Evolutionary conservation across 2,113 vertebrate genomes (phyloP), one percentile per base, ranked within the genome.

Genomic region (Stigmatopora argus): DNA sequence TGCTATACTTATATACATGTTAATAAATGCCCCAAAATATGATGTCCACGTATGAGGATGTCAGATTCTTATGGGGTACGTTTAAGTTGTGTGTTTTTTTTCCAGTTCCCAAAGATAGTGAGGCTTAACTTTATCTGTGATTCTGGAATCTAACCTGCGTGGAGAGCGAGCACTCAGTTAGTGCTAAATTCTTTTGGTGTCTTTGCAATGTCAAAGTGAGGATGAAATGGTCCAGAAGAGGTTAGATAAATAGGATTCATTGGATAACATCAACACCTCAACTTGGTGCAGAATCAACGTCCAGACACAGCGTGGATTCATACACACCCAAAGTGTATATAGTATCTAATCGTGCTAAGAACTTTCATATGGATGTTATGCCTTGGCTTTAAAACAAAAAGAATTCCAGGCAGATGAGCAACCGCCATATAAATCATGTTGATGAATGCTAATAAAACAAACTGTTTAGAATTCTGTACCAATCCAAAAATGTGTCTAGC

Each of bases 111-210:
- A 3, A 31, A 31, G 1, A 31, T 31, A 31, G 26, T 31, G 26
- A 31, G 26, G 26, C 26, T 86, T 67, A 73, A 85, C 73, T 80
- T 72, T 53, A 73, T 69, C 15, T 80, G 71, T 86, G 84, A 85
- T 67, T 68, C 66, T 72, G 77, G 78, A 80, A 71, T 77, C 76
- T 67, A 80, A 80, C 78, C 84, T 79, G 80, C 45, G 70, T 79
- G 81, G 60, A 62, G 61, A 71, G 59, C 53, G 17, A n/a, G 44
- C 57, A 53, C 80, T 82, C 68, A 66, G 78, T 74, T 80, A 80
- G 78, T 88, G 82, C 70, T 35, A 52, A 62, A 9, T 74, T 65
- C 15, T 66, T 75, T 67, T 34, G 19, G 69, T 66, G 64, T 79
- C 74, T 78, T 66, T 35, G 11, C 51, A 61, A 51, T n/a, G 61